Percentiles rank a stretch among this genome's conserved stretches.
These are phyloP conservation scores for Seira ritae DNA, from an alignment of 2,888 invertebrate species.

Conservation along the genomic window DNA sequence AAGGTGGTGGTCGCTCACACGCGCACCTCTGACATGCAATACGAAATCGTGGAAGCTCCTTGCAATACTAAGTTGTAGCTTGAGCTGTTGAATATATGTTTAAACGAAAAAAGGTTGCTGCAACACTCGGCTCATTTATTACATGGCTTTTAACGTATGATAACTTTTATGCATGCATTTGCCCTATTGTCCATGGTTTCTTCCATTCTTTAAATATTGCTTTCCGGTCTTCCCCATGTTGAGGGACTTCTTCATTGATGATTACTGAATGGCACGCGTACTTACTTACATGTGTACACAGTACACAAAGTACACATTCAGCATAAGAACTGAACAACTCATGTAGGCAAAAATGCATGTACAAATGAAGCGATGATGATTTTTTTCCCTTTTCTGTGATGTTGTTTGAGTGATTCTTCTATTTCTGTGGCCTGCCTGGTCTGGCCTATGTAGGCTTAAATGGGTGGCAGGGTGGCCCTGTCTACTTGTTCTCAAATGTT, in stretches of 20 bases:
- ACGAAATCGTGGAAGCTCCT: background rate
- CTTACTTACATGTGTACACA: constrained; percentile 2
- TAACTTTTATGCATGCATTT: background rate
- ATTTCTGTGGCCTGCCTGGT: background rate
- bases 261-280: constrained; percentile 14
- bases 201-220: constrained; percentile 8
- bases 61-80: background rate
- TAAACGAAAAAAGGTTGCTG: background rate
- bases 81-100: background rate
- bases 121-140: constrained; percentile 3
- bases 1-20: background rate
- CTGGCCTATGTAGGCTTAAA: too few species aligned
- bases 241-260: background rate
- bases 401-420: constrained; percentile 1
- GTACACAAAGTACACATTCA: background rate
- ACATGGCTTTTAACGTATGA: constrained; percentile 3
- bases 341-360: background rate
- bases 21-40: background rate
- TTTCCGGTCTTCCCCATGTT: constrained; percentile 2
- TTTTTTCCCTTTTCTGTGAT: background rate
- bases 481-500: background rate
- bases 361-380: constrained; percentile 12
- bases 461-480: constrained; percentile 3
- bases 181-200: background rate
- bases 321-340: background rate